Conservation (phyloP, 2,797 vertebrate genomes). For the Myotis vivesi region DNA sequence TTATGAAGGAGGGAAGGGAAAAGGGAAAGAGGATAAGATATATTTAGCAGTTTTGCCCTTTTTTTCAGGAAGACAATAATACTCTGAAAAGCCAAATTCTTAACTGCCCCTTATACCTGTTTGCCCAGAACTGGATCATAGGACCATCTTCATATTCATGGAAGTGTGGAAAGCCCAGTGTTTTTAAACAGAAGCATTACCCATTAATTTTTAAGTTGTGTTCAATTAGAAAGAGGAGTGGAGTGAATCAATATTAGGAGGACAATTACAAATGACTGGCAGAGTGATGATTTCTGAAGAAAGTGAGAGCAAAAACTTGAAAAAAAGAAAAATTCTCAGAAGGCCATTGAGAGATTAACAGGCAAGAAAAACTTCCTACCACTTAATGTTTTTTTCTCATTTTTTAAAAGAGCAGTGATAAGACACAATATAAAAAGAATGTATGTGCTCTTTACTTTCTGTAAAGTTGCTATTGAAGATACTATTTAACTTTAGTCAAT, state of each 20-base stretch:
- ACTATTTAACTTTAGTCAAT: conserved; percentile 5
- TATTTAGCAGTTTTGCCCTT: not conserved
- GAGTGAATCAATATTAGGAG: not conserved
- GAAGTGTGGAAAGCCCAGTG: not conserved
- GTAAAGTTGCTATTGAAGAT: conserved; percentile 33
- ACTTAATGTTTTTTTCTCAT: conserved; percentile 5
- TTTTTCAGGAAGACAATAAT: not conserved
- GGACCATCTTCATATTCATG: not conserved
- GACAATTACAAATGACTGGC: not conserved
- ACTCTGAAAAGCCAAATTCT: not conserved
- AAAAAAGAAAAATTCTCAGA: conserved; percentile 15
- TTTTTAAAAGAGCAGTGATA: not conserved
- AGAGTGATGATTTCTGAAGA: conserved; percentile 18
- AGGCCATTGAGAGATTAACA: not conserved
- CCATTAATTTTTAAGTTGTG: not conserved
- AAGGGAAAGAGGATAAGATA: not conserved
- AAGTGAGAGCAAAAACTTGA: conserved; percentile 7
- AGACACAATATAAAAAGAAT: not conserved
- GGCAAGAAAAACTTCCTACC: not conserved
- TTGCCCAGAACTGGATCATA: not conserved
- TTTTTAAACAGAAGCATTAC: conserved; percentile 20
- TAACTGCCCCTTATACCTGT: not conserved
- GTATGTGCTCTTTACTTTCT: not conserved
- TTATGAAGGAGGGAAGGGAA: not conserved
- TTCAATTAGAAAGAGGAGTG: not conserved